phyloP scores from a whole-genome alignment of 2,113 vertebrate genomes.

The Sminthopsis crassicaudata region DNA sequence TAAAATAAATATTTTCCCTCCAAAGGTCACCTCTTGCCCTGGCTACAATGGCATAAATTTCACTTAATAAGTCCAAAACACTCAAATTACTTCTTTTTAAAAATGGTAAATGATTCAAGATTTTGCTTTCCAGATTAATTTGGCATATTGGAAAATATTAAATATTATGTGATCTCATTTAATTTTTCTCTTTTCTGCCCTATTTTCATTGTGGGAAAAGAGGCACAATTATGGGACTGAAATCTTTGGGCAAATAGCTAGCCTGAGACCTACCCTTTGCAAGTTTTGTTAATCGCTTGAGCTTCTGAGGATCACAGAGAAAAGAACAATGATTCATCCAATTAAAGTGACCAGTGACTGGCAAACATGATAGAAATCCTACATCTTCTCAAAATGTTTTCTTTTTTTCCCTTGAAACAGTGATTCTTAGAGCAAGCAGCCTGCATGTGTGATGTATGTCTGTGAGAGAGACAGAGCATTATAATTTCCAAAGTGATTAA shows the following conservation, averaged over 20 bases:
- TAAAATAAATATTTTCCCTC: slow-evolving; percentile 51
- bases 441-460: background rate
- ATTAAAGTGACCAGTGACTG: background rate
- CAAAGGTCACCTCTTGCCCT: slow-evolving; percentile 60
- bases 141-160: slow-evolving; percentile 20
- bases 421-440: background rate
- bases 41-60: slow-evolving; percentile 47
- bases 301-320: background rate
- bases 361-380: background rate
- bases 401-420: background rate
- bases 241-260: background rate
- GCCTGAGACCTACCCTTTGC: background rate
- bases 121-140: slow-evolving; percentile 2
- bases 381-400: background rate
- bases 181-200: background rate
- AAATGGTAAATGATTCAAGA: background rate
- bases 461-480: background rate
- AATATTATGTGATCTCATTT: background rate
- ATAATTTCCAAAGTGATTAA: background rate
- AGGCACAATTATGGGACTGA: background rate
- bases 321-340: slow-evolving; percentile 2
- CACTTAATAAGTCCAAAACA: slow-evolving; percentile 15
- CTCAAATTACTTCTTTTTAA: background rate
- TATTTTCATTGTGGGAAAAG: background rate
- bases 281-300: slow-evolving; percentile 1